Percentiles rank a stretch among this genome's conserved stretches.
These are phyloP conservation scores for Gnathonemus echidnorhynchus DNA, from an alignment of 2,113 vertebrate species.

Conservation along the genomic window DNA sequence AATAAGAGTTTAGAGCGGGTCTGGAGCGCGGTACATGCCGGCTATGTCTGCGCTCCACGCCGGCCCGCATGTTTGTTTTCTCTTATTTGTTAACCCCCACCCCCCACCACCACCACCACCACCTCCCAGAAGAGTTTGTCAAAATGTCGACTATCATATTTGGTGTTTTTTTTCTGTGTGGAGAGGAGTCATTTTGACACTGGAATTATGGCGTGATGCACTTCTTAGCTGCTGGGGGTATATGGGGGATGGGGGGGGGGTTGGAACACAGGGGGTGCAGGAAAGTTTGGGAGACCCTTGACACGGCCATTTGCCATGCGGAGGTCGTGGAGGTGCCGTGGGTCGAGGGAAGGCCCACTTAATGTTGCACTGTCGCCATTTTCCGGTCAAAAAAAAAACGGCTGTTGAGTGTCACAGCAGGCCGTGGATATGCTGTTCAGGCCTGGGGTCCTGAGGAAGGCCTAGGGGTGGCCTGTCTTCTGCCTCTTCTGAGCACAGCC, in stretches of 20 bases:
- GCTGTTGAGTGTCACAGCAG: background rate
- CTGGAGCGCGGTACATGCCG: constrained; percentile 24
- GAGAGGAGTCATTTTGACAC: constrained; percentile 28
- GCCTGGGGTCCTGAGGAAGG: background rate
- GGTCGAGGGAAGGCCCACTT: background rate
- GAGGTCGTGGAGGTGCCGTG: background rate
- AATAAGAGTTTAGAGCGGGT: constrained; percentile 37
- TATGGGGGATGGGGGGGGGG: background rate
- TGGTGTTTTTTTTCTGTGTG: background rate
- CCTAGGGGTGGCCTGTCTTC: background rate
- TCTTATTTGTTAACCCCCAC: background rate
- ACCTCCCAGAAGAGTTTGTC: background rate
- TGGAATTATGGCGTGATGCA: background rate
- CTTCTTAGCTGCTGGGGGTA: background rate
- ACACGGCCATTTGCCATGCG: background rate
- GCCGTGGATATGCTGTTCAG: background rate
- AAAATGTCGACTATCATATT: background rate
- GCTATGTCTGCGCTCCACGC: background rate
- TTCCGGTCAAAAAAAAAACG: background rate
- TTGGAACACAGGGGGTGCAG: background rate
- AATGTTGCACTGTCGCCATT: background rate
- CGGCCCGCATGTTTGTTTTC: background rate
- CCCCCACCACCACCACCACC: background rate
- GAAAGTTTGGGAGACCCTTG: background rate
- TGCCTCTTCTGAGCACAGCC: background rate